These are phyloP conservation scores for Sebastes steindachneri DNA, from an alignment of 2,797 vertebrate genomes.

Conservation along the genomic window DNA sequence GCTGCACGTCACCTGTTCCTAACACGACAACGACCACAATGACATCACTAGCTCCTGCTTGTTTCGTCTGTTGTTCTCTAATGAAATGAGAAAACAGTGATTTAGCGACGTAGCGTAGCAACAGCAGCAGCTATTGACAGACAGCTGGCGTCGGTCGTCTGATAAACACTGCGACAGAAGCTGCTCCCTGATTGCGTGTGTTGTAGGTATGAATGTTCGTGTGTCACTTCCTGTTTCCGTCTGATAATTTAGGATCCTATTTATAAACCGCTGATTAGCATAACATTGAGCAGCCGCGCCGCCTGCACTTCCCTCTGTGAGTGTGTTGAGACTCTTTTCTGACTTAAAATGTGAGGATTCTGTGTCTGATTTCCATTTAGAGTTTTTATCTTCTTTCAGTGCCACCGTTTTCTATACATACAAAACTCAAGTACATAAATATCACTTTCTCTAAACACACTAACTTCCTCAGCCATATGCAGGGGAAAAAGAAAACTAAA, in stretches of 20 bases:
- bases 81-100: not conserved
- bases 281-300: slow-evolving; percentile 28
- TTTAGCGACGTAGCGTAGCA: slow-evolving; percentile 6
- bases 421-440: not conserved
- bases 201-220: slow-evolving; percentile 32
- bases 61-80: not conserved
- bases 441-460: not conserved
- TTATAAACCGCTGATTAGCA: slow-evolving; percentile 71
- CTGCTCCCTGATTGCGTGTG: slow-evolving; percentile 43
- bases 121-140: slow-evolving; percentile 42
- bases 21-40: not conserved
- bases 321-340: not conserved
- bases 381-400: not conserved
- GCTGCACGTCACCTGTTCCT: slow-evolving; percentile 14
- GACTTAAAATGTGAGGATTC: not conserved
- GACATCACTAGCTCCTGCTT: not conserved
- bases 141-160: slow-evolving; percentile 54
- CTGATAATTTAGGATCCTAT: slow-evolving; percentile 61
- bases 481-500: not conserved
- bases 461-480: not conserved
- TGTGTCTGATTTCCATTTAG: not conserved
- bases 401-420: not conserved
- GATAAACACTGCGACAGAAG: slow-evolving; percentile 31
- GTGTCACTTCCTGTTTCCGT: slow-evolving; percentile 67
- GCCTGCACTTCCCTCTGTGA: slow-evolving; percentile 17